Conservation (phyloP, 2,888 invertebrate genomes). For the Nymphalis urticae region DNA sequence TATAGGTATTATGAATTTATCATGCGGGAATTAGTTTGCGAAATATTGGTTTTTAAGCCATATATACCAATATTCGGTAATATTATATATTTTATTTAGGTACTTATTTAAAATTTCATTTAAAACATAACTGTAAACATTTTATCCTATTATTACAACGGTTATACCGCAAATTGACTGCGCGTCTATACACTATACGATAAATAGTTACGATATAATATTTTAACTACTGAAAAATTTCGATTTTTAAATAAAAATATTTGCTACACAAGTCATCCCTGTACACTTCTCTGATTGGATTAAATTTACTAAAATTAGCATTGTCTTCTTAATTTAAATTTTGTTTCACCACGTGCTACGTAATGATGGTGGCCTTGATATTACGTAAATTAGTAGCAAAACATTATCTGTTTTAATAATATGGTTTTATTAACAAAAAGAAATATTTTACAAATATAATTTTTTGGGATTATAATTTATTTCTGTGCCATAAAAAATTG, state of each 20-base stretch:
- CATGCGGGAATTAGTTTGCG: too few relatives aligned
- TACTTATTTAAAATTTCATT: constrained; percentile 1
- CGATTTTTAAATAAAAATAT: neutral
- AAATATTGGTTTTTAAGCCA: too few relatives aligned
- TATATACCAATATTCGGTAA: neutral
- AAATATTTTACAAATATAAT: too few relatives aligned
- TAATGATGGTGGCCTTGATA: neutral
- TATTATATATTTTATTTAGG: neutral
- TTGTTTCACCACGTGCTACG: neutral
- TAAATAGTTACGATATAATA: neutral
- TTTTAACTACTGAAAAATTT: neutral
- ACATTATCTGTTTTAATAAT: too few relatives aligned
- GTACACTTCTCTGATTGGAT: constrained; percentile 1
- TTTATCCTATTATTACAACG: constrained; percentile 23
- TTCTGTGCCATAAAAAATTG: too few relatives aligned
- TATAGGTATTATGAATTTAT: too few relatives aligned
- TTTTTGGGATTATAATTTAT: too few relatives aligned
- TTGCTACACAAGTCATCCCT: neutral
- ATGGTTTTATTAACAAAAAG: too few relatives aligned
- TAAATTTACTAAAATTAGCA: neutral
- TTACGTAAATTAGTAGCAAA: too few relatives aligned
- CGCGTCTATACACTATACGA: constrained; percentile 2
- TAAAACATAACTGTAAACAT: constrained; percentile 8
- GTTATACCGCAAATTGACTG: constrained; percentile 35
- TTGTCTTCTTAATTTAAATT: neutral